These are phyloP conservation scores for Amazona guildingii DNA, from an alignment of 2,113 vertebrate genomes.

Conservation along the genomic window DNA sequence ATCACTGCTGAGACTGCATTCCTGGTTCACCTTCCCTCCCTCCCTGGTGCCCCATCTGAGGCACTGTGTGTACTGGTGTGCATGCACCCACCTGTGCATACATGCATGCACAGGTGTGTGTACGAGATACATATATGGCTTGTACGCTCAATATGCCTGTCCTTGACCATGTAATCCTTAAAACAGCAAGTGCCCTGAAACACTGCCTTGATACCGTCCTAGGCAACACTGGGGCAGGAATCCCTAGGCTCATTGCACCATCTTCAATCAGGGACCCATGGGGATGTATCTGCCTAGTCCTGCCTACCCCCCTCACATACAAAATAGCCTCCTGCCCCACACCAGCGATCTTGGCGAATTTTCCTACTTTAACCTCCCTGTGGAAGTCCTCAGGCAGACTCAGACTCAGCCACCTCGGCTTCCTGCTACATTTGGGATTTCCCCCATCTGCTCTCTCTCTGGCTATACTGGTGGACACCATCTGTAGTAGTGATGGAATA, in stretches of 20 bases:
- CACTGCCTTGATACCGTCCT: background rate
- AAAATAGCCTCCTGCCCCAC: background rate
- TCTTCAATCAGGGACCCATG: background rate
- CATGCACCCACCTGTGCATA: accelerated
- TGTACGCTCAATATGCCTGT: background rate
- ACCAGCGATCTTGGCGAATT: accelerated
- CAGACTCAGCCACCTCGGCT: background rate
- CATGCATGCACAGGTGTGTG: accelerated
- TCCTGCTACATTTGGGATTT: background rate
- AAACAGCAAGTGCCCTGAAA: background rate
- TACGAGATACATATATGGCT: background rate
- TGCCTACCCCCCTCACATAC: accelerated
- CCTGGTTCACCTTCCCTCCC: background rate
- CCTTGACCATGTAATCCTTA: background rate
- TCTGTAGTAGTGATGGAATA: background rate
- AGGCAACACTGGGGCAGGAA: background rate
- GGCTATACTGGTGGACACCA: background rate
- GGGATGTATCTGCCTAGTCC: background rate
- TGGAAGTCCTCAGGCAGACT: background rate
- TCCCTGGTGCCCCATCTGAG: accelerated
- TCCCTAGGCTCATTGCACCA: background rate
- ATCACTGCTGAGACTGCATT: background rate
- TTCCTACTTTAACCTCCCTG: background rate
- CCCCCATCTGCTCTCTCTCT: accelerated
- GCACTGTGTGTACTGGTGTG: background rate